Evolutionary conservation across 2,888 invertebrate species (phyloP).

Genomic region (Capitulum mitella): DNA sequence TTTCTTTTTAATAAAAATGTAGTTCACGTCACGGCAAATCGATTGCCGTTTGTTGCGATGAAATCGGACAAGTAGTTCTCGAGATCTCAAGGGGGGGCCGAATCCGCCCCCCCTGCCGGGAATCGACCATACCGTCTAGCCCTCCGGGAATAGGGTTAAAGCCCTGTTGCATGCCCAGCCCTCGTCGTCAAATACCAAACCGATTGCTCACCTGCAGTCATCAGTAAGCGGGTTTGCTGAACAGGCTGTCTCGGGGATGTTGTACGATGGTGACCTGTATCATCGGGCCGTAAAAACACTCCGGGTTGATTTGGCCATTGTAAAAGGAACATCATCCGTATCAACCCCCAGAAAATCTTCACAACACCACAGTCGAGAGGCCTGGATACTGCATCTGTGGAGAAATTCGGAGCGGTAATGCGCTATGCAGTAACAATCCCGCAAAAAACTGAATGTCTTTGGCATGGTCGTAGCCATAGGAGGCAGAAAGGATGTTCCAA

Average conservation of each 20-base stretch:
- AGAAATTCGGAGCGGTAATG: neutral
- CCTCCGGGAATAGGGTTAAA: too few relatives aligned
- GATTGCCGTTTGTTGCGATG: too few relatives aligned
- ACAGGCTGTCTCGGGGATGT: neutral
- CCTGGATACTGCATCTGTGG: neutral
- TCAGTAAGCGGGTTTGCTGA: neutral
- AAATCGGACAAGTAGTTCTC: too few relatives aligned
- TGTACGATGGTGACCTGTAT: neutral
- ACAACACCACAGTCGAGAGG: neutral
- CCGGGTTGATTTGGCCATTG: neutral
- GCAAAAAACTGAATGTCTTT: too few relatives aligned
- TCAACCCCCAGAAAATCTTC: neutral
- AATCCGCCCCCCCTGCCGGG: too few relatives aligned
- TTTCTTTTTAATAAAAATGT: too few relatives aligned
- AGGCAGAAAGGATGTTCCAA: too few relatives aligned
- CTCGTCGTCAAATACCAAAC: neutral
- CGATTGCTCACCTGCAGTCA: neutral
- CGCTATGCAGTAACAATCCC: neutral
- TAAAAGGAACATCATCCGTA: neutral
- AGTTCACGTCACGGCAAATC: too few relatives aligned
- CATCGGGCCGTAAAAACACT: neutral
- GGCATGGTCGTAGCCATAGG: too few relatives aligned
- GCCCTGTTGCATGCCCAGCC: neutral
- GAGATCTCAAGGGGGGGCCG: too few relatives aligned
- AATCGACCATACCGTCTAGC: too few relatives aligned